Evolutionary conservation across 2,797 vertebrate species (phyloP).

Genomic region (Sebastes kiyomatsui): DNA sequence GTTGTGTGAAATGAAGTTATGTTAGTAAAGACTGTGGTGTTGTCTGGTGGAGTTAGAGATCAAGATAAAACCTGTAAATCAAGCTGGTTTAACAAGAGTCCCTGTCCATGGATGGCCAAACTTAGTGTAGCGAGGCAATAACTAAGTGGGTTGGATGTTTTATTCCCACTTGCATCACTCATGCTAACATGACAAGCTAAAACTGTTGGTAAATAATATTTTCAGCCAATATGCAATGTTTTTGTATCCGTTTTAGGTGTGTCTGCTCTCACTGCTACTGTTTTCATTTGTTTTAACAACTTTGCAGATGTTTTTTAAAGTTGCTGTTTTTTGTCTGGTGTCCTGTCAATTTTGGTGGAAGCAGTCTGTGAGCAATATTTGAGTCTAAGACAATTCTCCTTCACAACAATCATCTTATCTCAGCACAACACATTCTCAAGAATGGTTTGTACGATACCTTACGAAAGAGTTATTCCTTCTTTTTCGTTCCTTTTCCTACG

Average conservation of each 20-base stretch:
- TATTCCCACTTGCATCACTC: background rate
- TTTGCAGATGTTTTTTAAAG: background rate
- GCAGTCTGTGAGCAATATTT: background rate
- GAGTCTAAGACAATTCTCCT: background rate
- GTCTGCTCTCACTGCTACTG: background rate
- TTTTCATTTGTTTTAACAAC: background rate
- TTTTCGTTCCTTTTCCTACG: too few species aligned
- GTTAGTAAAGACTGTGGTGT: background rate
- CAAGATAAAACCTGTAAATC: background rate
- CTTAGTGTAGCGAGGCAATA: background rate
- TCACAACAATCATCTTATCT: background rate
- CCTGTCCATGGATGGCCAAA: background rate
- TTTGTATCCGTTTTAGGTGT: background rate
- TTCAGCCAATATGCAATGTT: background rate
- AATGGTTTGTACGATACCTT: too few species aligned
- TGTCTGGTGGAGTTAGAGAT: background rate
- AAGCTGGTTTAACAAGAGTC: too few species aligned
- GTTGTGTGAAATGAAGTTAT: background rate
- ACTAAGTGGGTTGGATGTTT: background rate
- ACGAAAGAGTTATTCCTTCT: too few species aligned
- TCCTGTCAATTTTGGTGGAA: background rate
- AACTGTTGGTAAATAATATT: background rate
- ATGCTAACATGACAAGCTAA: background rate
- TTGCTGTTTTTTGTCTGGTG: background rate
- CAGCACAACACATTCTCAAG: background rate